These are phyloP conservation scores for Apteryx owenii DNA, from an alignment of 2,113 vertebrate genomes.

Conservation along the genomic window DNA sequence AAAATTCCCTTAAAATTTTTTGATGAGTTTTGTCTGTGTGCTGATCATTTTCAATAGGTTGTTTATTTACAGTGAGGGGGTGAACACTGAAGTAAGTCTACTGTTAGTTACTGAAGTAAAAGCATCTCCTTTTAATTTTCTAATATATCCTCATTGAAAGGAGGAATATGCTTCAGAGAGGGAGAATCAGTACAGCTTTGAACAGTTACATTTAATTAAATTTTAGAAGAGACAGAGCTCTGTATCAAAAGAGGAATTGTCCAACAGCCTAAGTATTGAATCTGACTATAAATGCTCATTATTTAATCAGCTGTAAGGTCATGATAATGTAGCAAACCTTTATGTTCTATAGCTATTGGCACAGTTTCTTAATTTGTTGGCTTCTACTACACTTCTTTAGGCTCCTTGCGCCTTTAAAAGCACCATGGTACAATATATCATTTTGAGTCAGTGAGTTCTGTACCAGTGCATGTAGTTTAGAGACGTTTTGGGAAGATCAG, in stretches of 20 bases:
- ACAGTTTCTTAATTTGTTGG: not conserved
- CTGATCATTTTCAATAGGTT: conserved; percentile 34
- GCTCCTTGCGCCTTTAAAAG: not conserved
- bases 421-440: not conserved
- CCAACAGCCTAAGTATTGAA: not conserved
- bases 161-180: not conserved
- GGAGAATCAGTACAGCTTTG: not conserved
- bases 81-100: not conserved
- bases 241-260: not conserved
- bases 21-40: conserved; percentile 23
- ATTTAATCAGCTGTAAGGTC: not conserved
- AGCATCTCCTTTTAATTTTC: conserved; percentile 45
- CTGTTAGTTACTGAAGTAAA: conserved; percentile 51
- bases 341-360: not conserved
- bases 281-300: not conserved
- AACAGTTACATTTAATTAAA: not conserved
- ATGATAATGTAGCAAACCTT: not conserved
- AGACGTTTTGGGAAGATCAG: not conserved
- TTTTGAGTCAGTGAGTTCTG: not conserved
- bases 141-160: not conserved
- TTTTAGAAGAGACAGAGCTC: not conserved
- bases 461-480: not conserved
- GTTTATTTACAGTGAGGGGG: not conserved
- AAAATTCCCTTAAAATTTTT: conserved; percentile 23
- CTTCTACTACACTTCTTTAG: not conserved